These are phyloP conservation scores for Barnardius zonarius DNA, from an alignment of 2,113 vertebrate species.

Conservation along the genomic window DNA sequence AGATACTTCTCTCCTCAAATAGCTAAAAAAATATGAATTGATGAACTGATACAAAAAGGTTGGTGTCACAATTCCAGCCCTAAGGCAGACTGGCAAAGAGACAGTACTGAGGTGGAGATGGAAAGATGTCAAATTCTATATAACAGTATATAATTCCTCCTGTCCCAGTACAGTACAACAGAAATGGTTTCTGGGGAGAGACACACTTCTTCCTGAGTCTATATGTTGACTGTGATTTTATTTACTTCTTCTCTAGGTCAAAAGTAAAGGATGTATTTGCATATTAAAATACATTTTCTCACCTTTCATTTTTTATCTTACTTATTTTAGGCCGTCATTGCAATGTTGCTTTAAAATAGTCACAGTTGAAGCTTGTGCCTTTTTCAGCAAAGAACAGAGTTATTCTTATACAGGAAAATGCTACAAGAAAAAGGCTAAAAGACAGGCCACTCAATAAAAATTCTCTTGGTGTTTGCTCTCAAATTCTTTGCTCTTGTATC, in stretches of 20 bases:
- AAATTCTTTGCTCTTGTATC: background rate
- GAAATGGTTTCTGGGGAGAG: background rate
- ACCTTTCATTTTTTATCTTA: background rate
- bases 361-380: background rate
- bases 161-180: background rate
- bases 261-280: background rate
- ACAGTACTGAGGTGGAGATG: background rate
- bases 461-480: background rate
- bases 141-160: background rate
- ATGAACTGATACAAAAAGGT: background rate
- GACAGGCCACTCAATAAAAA: background rate
- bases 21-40: background rate
- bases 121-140: background rate
- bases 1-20: background rate
- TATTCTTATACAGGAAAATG: background rate
- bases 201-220: background rate
- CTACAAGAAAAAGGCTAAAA: background rate
- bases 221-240: background rate
- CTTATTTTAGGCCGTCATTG: background rate
- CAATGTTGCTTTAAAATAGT: background rate
- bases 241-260: background rate
- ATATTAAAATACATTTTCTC: background rate
- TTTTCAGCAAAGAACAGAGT: background rate
- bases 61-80: background rate
- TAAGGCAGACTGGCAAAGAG: background rate